Evolutionary conservation across 37 sponge, comb jelly and placozoan species (phyloP).

Genomic region (Theonella swinhoei): DNA sequence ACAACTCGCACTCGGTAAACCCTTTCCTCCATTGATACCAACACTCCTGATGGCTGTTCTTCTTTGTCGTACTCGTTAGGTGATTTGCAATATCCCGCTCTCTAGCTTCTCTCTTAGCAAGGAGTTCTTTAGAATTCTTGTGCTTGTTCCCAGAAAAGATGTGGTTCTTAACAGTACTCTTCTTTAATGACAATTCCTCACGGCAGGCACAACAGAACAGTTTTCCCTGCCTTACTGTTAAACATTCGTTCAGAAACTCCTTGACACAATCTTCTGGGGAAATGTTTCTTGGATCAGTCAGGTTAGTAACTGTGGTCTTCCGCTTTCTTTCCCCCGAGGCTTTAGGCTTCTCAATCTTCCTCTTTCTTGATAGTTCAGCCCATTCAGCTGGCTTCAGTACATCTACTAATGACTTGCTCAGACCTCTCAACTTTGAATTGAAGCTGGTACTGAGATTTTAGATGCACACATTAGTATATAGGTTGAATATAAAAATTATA

Average conservation of each 20-base stretch:
- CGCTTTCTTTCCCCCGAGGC: too few relatives aligned
- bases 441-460: slow-evolving; percentile 3
- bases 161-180: slow-evolving; percentile 5
- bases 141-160: not conserved
- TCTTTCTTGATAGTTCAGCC: too few relatives aligned
- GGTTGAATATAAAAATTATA: not conserved
- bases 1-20: slow-evolving; percentile 13
- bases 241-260: not conserved
- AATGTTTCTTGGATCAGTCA: too few relatives aligned
- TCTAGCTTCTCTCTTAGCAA: not conserved
- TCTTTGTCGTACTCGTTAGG: not conserved
- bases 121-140: not conserved
- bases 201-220: slow-evolving; percentile 41
- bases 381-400: too few relatives aligned
- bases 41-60: not conserved
- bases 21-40: not conserved
- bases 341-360: too few relatives aligned
- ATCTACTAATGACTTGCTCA: too few relatives aligned
- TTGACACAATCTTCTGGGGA: too few relatives aligned
- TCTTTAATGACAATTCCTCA: slow-evolving; percentile 35
- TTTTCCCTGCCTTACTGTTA: not conserved
- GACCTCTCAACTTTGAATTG: slow-evolving; percentile 8
- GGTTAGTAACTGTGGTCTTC: too few relatives aligned
- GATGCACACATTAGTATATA: not conserved
- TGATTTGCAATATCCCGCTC: not conserved